Base-by-base conservation (phyloP, 2,888 invertebrate species). In the Tholera decimalis region DNA sequence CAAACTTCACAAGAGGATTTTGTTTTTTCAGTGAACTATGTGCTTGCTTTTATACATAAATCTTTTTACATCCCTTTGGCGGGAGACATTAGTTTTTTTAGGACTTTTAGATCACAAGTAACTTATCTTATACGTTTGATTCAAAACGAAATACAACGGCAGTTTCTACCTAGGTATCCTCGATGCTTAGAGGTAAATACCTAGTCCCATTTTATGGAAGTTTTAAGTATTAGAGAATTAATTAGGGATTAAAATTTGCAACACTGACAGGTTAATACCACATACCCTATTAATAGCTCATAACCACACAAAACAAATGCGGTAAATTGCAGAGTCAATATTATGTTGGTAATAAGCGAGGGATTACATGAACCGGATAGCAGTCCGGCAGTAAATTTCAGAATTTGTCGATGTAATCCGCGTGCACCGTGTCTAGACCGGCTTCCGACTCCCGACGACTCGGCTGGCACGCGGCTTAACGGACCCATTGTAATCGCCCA, bases 391-490 rank as follows among this genome's bases (percentile, higher is more conserved):
- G 69, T 84, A 79, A 84, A 83, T 80, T 81, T 72, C 47, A 66
- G 74, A 83, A 82, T 84, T 79, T 83, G 82, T 79, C 80, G 76
- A 77, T 75, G 73, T 81, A 73, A 73, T 66, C 79, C 70, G 71
- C 66, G 62, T 71, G 72, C 71, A 73, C 68, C 53, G 43, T 55
- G 58, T 57, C 43, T 63, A 61, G 62, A 49, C 62, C 51, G 56
- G 43, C 39, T 39, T 39, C 28, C 76, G 22, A 18, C 30, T 62
- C 64, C 73, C 58, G 49, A 37, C 15, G 41, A 22, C 47, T 75
- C 60, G 55, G 47, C 59, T 44, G 61, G 55, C 26, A 28, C 49
- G 53, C 55, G 61, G 82, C 75, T 74, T 74, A 71, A 53, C 73
- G 68, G 41, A 66, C 68, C 68, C 62, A 69, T 79, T 82, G 63